Conservation (phyloP, 2,888 invertebrate species). For the Trachelus iudaicus region DNA sequence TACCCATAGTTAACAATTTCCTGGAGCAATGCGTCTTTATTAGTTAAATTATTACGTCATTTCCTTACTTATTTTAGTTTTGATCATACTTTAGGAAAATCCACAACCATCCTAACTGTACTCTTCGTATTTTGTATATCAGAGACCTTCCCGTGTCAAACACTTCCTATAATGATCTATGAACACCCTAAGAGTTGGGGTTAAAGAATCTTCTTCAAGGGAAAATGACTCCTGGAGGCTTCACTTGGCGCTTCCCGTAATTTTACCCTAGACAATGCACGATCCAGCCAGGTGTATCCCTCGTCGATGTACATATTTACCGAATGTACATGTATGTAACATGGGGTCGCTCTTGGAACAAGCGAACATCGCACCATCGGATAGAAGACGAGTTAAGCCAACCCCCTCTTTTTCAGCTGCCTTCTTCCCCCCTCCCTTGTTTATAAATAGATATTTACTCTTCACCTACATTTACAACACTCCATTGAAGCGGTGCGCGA, state of each 20-base stretch:
- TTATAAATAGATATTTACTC: constrained; percentile 63
- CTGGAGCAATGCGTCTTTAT: no score
- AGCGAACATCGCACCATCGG: neutral
- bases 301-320: neutral
- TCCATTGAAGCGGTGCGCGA: constrained; percentile 65
- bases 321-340: neutral
- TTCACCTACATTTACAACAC: constrained; percentile 63
- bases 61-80: no score
- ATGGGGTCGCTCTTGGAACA: neutral
- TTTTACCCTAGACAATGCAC: neutral
- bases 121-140: neutral
- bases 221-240: neutral
- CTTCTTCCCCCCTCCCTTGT: constrained; percentile 7
- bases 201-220: neutral
- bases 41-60: no score
- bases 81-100: no score
- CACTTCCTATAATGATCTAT: neutral
- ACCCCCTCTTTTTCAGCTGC: constrained; percentile 29
- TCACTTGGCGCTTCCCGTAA: neutral
- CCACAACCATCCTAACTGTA: no score
- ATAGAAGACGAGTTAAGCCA: neutral
- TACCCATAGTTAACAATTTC: no score
- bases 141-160: neutral
- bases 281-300: neutral
- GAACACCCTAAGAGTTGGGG: neutral